Base-by-base conservation (phyloP, 2,113 vertebrate species). In the Lagenorhynchus albirostris region DNA sequence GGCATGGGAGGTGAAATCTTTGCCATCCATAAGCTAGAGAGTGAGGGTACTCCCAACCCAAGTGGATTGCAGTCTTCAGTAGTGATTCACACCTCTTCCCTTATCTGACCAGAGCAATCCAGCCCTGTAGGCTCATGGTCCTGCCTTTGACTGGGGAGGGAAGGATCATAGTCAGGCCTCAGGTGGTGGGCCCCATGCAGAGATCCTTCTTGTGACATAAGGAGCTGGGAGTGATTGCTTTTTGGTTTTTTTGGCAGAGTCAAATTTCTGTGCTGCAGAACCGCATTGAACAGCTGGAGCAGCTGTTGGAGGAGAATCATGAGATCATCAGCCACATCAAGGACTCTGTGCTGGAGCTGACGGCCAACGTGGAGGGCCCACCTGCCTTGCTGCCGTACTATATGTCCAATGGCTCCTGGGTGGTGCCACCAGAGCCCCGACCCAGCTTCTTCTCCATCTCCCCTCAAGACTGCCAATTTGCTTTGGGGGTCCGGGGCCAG, bases 311-410 rank as follows among this genome's bases (percentile, higher is more conserved):
- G 96, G 99, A 99, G 98, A 99, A 99, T 98, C 99, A 99, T 33
- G 99, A 99, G 98, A 99, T 99, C 98, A 99, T 99, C 98, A 99
- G 99, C 98, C 99, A 99, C 99, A 99, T 99, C 99, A 99, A 99
- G 98, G 99, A 99, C 98, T 99, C 99, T 0, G 99, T 99, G 96
- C 99, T 99, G 98, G 99, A 99, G 99, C 99, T 99, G 98, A 99
- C 99, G 0, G 99, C 99, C 97, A 99, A 99, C 0, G 99, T 99
- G 0, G 99, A 99, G 36, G 98, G 98, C 36, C 98, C 98, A 0
- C 96, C 97, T 0, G 96, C 88, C 74, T 99, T 99, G 95, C 98
- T 99, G 92, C 99, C 99, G 29, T 99, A 99, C 98, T 99, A 99
- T 96, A 98, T 97, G 8, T 98, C 98, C 96, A 99, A 99, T 0